Base-by-base conservation (phyloP, 2,888 invertebrate species). In the Lochmaea capreae region DNA sequence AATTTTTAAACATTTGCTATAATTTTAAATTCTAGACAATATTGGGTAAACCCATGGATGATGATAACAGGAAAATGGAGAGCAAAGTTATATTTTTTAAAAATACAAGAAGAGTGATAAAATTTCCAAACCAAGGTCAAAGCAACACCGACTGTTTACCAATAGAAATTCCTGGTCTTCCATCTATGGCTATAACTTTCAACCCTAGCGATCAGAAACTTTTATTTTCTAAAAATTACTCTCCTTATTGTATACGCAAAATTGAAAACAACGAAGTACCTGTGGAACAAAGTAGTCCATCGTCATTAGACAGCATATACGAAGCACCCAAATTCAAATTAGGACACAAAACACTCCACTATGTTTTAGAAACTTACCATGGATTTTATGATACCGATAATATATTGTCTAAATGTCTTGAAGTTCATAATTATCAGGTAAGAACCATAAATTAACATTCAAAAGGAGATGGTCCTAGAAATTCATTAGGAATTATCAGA, bases 101-200 rank as follows among this genome's bases (percentile, higher is more conserved):
- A 84, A 93, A 92, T 10, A 92, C 92, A 0, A 93, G 91, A 84
- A 89, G 94, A n/a, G 90, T 93, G 4, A 90, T 94, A 59, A 92
- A 93, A 85, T 89, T 93, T 68, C 92, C 93, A 0, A 89, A 85
- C 73, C 82, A 83, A 59, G 77, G 81, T 26, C 84, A 84, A 63
- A 83, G 82, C 12, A 84, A 81, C 70, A 78, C 83, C 1, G 86
- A 87, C 63, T 81, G 82, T 39, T 82, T 83, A 58, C 87, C 87
- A 0, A 84, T 87, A 52, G 87, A 87, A 83, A 84, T 88, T 10
- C 86, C 87, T 2, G 86, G 87, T 33, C 78, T 88, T 73, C 88
- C 88, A 22, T 81, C 86, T 3, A 83, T 87, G 84, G 84, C 85
- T 5, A 87, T 88, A 71, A 87, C 86, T 6, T 88, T 84, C 68